These are phyloP conservation scores for Prionailurus viverrinus DNA, from an alignment of 2,113 vertebrate genomes.

Conservation along the genomic window DNA sequence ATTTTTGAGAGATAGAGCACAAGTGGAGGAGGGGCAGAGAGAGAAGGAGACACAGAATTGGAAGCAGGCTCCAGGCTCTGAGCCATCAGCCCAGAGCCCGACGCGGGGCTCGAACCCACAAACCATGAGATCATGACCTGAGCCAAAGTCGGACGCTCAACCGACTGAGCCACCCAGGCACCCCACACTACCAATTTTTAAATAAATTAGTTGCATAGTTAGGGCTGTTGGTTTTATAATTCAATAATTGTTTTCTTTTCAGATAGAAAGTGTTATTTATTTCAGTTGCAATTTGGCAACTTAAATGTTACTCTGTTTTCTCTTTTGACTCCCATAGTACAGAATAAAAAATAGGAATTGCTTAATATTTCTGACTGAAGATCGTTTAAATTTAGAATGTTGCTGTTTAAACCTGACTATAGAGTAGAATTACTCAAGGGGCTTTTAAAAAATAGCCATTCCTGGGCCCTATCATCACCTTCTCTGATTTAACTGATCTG, in stretches of 20 bases:
- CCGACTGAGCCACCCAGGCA: too few relatives aligned
- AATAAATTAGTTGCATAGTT: slow-evolving; percentile 1
- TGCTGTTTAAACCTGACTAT: not conserved
- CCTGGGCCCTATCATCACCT: not conserved
- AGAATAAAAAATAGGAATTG: not conserved
- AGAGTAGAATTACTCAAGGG: slow-evolving; percentile 17
- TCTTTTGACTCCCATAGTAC: not conserved
- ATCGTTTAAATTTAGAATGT: slow-evolving; percentile 24
- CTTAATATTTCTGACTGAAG: not conserved
- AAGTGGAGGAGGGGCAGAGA: too few relatives aligned
- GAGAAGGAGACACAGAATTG: too few relatives aligned
- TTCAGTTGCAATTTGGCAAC: not conserved
- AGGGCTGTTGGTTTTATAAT: slow-evolving; percentile 26
- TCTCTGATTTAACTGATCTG: slow-evolving; percentile 10
- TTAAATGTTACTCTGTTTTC: not conserved
- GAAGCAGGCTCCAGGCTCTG: too few relatives aligned
- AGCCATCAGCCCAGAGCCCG: too few relatives aligned
- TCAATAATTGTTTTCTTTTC: slow-evolving; percentile 14
- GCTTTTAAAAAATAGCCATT: not conserved
- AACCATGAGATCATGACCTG: too few relatives aligned
- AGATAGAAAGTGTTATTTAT: slow-evolving; percentile 15
- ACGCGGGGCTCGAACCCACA: too few relatives aligned
- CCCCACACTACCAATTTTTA: not conserved
- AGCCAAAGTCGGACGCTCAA: too few relatives aligned
- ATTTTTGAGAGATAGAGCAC: too few relatives aligned